These are phyloP conservation scores for Zaprionus tsacasi DNA, from an alignment of 1,140 invertebrate genomes.

Conservation along the genomic window DNA sequence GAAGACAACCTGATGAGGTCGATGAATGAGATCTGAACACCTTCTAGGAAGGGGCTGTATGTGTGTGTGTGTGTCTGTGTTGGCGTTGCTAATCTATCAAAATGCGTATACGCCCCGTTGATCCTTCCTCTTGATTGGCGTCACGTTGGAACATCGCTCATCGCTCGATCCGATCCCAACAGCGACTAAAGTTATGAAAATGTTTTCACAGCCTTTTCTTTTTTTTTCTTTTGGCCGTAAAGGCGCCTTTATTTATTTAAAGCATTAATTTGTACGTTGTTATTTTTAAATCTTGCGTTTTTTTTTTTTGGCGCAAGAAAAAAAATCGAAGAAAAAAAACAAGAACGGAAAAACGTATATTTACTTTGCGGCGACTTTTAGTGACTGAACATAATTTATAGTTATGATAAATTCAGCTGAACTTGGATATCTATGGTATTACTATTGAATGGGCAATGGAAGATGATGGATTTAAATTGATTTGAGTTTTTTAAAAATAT, in stretches of 20 bases:
- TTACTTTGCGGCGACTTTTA: slow-evolving; percentile 65
- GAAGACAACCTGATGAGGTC: slow-evolving; percentile 20
- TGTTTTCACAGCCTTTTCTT: slow-evolving; percentile 22
- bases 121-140: slow-evolving; percentile 44
- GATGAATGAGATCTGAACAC: slow-evolving; percentile 35
- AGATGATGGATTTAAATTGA: slow-evolving; percentile 11
- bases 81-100: slow-evolving; percentile 50
- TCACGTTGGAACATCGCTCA: slow-evolving; percentile 28
- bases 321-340: slow-evolving; percentile 38
- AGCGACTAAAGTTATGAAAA: slow-evolving; percentile 19
- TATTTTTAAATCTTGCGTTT: slow-evolving; percentile 66
- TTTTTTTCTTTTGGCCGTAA: slow-evolving; percentile 34
- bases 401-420: slow-evolving; percentile 74
- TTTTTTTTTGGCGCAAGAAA: neutral
- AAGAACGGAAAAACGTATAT: slow-evolving; percentile 49
- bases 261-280: slow-evolving; percentile 77
- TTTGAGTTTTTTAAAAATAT: neutral
- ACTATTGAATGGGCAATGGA: slow-evolving; percentile 32
- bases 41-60: slow-evolving; percentile 16
- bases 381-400: slow-evolving; percentile 78
- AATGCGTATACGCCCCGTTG: slow-evolving; percentile 36
- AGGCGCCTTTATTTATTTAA: slow-evolving; percentile 73
- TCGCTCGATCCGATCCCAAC: slow-evolving; percentile 11
- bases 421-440: slow-evolving; percentile 47
- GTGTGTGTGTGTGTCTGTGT: slow-evolving; percentile 7